phyloP scores from a whole-genome alignment of 2,113 vertebrate species.

The Chroicocephalus ridibundus region DNA sequence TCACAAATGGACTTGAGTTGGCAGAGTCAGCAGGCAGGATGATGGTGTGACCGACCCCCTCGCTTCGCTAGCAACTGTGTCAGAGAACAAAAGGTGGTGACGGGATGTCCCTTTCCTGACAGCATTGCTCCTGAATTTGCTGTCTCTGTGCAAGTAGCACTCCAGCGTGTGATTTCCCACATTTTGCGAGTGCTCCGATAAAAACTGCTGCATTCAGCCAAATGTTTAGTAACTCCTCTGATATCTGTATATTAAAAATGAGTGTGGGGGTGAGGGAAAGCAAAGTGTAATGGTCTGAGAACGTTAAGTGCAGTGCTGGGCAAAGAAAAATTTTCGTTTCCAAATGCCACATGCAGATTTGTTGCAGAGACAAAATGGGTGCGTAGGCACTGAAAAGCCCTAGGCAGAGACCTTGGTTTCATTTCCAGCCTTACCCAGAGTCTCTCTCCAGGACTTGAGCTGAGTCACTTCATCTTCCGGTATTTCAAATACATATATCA shows the following conservation, averaged over 20 bases:
- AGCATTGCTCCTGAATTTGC: not conserved
- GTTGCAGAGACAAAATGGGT: not conserved
- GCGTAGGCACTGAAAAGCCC: not conserved
- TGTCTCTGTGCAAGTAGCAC: not conserved
- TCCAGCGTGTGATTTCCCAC: not conserved
- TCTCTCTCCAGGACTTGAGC: not conserved
- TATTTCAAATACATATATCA: not conserved
- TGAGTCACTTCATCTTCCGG: not conserved
- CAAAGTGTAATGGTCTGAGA: not conserved
- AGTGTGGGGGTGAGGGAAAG: not conserved
- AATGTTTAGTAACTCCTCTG: not conserved
- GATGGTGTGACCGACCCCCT: fast-evolving
- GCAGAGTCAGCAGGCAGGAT: not conserved
- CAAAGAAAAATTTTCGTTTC: not conserved
- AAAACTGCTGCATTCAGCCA: not conserved
- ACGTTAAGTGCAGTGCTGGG: not conserved
- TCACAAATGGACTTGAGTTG: not conserved
- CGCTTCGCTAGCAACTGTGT: fast-evolving
- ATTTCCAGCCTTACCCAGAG: not conserved
- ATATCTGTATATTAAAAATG: not conserved
- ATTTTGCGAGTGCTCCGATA: not conserved
- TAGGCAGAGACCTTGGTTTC: not conserved
- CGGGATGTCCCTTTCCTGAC: not conserved
- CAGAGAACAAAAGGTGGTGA: not conserved
- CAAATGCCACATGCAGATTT: not conserved